Percentiles rank a stretch among this genome's conserved stretches.
phyloP scores from a whole-genome alignment of 2,888 invertebrate species.

The Sesia apiformis region DNA sequence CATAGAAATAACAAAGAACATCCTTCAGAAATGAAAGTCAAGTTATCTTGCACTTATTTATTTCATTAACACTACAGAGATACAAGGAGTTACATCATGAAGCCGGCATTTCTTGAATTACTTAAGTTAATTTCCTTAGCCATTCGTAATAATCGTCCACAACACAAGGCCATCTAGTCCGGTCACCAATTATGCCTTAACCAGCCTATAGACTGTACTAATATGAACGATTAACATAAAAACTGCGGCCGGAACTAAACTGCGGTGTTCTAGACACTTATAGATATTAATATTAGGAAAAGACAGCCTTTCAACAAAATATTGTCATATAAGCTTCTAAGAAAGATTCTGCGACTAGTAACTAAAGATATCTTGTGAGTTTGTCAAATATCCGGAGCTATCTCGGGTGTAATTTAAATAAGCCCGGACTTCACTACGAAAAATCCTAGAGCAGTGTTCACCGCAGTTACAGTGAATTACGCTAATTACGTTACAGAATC shows the following conservation, averaged over 20 bases:
- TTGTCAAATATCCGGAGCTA: no score
- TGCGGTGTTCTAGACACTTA: no score
- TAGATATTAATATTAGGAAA: no score
- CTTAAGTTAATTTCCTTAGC: slow-evolving; percentile 32
- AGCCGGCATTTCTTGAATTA: slow-evolving; percentile 18
- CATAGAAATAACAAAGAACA: neutral
- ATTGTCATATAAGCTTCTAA: no score
- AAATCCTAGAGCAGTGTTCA: no score
- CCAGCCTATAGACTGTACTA: neutral
- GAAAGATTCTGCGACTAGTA: no score
- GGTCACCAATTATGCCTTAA: slow-evolving; percentile 15
- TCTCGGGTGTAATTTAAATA: no score
- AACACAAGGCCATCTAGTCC: slow-evolving; percentile 36
- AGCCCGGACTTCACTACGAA: no score
- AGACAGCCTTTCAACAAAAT: no score
- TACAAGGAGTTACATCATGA: slow-evolving; percentile 20
- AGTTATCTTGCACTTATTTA: slow-evolving; percentile 22
- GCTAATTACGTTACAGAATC: slow-evolving; percentile 10
- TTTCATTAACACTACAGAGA: slow-evolving; percentile 17
- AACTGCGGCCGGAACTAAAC: no score
- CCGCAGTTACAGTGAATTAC: no score
- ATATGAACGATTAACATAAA: neutral
- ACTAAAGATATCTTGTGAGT: no score
- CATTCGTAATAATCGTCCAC: slow-evolving; percentile 18
- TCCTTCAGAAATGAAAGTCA: neutral